A percentile compares a stretch with the other conserved stretches of the same genome.
These are phyloP conservation scores for Eupeodes luniger DNA, from an alignment of 2,888 invertebrate species.

Conservation along the genomic window DNA sequence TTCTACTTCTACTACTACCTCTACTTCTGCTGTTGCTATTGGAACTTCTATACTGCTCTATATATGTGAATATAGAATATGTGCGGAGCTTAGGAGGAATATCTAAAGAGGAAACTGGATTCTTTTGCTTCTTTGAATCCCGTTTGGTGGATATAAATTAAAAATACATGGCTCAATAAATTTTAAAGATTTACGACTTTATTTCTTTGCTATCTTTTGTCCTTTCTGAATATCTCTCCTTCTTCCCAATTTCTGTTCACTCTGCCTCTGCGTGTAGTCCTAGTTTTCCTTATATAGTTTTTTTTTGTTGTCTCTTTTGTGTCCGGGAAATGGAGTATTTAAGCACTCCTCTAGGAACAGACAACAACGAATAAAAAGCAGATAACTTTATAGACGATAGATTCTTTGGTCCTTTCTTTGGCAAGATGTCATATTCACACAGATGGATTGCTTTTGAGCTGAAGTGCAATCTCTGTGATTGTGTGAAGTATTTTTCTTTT, in stretches of 20 bases:
- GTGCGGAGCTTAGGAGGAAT: neutral
- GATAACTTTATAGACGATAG: constrained; percentile 31
- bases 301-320: neutral
- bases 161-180: constrained; percentile 79
- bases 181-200: constrained; percentile 78
- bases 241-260: neutral
- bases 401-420: constrained; percentile 63
- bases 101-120: constrained; percentile 33
- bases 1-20: neutral
- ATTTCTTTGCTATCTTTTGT: constrained; percentile 61
- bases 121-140: constrained; percentile 55
- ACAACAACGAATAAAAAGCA: neutral
- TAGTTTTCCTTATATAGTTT: constrained; percentile 9
- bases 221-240: neutral
- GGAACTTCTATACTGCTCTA: neutral
- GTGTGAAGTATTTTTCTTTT: constrained; percentile 43
- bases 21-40: neutral
- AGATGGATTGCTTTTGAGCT: constrained; percentile 71
- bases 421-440: constrained; percentile 71
- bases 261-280: constrained; percentile 42
- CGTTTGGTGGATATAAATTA: constrained; percentile 77
- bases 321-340: constrained; percentile 54
- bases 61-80: neutral
- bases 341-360: constrained; percentile 12
- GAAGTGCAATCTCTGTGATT: constrained; percentile 67